Conservation (phyloP, 2,888 invertebrate genomes). For the Asteroscopus sphinx region DNA sequence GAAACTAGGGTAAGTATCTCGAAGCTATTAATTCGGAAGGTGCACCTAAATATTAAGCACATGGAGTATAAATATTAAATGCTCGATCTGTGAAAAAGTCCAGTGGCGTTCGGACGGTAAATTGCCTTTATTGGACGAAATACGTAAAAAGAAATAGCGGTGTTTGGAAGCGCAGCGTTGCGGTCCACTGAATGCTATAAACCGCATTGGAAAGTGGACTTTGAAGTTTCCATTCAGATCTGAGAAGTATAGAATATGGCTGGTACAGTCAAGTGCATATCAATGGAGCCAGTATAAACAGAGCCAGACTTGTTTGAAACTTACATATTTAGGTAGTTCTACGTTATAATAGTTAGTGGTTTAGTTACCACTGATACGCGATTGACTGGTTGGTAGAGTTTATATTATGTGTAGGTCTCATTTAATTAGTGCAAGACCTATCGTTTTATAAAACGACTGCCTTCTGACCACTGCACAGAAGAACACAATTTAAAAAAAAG, state of each 20-base stretch:
- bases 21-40: constrained; percentile 51
- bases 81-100: constrained; percentile 55
- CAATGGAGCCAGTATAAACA: too few relatives aligned
- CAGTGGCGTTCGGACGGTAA: constrained; percentile 57
- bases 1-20: constrained; percentile 47
- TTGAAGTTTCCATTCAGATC: background rate
- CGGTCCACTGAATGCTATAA: constrained; percentile 49
- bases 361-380: too few relatives aligned
- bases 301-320: too few relatives aligned
- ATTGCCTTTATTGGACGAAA: constrained; percentile 65
- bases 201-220: constrained; percentile 11
- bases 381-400: too few relatives aligned
- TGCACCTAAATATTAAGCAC: constrained; percentile 58
- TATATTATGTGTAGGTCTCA: too few relatives aligned
- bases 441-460: background rate
- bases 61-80: constrained; percentile 61
- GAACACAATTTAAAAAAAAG: too few relatives aligned
- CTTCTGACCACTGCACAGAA: too few relatives aligned
- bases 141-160: constrained; percentile 58
- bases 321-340: too few relatives aligned
- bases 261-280: too few relatives aligned
- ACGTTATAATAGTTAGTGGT: too few relatives aligned
- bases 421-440: too few relatives aligned
- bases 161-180: constrained; percentile 29
- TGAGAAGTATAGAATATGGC: background rate